Evolutionary conservation across 2,888 invertebrate genomes (phyloP).

Genomic region (Aleiodes leptofemur): DNA sequence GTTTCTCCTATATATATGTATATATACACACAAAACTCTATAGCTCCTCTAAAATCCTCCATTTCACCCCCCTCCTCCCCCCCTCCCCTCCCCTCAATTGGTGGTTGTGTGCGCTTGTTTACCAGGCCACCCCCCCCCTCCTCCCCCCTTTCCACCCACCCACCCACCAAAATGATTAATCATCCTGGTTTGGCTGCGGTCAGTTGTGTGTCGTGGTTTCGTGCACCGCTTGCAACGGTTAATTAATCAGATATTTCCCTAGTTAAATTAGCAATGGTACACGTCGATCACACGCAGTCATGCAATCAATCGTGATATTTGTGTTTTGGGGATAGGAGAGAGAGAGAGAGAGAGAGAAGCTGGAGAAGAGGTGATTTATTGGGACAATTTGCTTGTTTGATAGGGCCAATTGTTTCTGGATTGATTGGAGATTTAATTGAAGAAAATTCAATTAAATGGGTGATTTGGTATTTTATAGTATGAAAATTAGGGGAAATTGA

Average conservation of each 20-base stretch:
- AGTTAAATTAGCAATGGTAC: constrained; percentile 57
- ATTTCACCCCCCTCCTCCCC: constrained; percentile 34
- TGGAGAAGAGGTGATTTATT: too few relatives aligned
- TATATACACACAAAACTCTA: constrained; percentile 52
- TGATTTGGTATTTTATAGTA: too few relatives aligned
- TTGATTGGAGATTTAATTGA: too few relatives aligned
- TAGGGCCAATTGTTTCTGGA: too few relatives aligned
- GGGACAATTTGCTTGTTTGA: too few relatives aligned
- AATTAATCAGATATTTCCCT: constrained; percentile 73
- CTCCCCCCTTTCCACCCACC: constrained; percentile 41
- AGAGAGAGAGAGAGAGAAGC: too few relatives aligned
- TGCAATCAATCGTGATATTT: constrained; percentile 61
- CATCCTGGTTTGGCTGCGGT: constrained; percentile 51
- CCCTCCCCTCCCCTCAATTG: constrained; percentile 37
- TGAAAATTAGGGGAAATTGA: too few relatives aligned
- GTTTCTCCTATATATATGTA: too few relatives aligned
- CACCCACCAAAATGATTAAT: constrained; percentile 69
- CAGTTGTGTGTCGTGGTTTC: constrained; percentile 28
- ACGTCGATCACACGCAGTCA: constrained; percentile 56
- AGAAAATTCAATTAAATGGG: too few relatives aligned
- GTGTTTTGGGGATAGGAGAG: constrained; percentile 41
- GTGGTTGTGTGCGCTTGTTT: constrained; percentile 38
- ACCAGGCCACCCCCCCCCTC: constrained; percentile 24
- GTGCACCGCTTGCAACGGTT: constrained; percentile 57
- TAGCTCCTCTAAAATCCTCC: constrained; percentile 48